Evolutionary conservation across 2,888 invertebrate species (phyloP).

Genomic region (Tipula confusa): DNA sequence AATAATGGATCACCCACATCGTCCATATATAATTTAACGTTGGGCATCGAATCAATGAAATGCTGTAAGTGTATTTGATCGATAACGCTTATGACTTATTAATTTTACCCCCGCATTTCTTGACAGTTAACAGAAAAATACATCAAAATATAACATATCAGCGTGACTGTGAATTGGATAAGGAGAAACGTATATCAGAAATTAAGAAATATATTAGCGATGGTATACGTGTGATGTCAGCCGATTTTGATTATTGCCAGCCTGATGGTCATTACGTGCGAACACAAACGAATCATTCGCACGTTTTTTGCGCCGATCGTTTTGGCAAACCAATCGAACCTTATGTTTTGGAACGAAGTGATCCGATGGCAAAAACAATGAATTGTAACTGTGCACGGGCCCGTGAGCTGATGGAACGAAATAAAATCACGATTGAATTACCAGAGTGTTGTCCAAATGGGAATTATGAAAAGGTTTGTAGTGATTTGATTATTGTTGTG

Average conservation of each 20-base stretch:
- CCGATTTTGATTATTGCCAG: constrained; percentile 50
- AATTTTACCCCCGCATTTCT: too few species aligned
- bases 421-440: constrained; percentile 46
- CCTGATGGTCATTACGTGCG: constrained; percentile 53
- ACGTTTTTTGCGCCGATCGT: constrained; percentile 58
- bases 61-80: constrained; percentile 50
- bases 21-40: constrained; percentile 45
- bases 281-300: constrained; percentile 45
- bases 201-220: constrained; percentile 42
- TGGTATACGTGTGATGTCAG: constrained; percentile 43
- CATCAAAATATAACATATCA: constrained; percentile 47
- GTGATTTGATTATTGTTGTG: background rate
- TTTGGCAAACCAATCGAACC: constrained; percentile 53
- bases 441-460: constrained; percentile 62
- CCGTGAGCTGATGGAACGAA: constrained; percentile 47
- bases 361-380: constrained; percentile 51
- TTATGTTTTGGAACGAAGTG: constrained; percentile 50
- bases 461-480: constrained; percentile 52
- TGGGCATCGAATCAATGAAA: constrained; percentile 46
- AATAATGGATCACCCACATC: constrained; percentile 52
- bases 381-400: constrained; percentile 59
- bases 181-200: constrained; percentile 42
- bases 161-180: constrained; percentile 48
- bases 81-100: too few species aligned
- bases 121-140: constrained; percentile 45